Base-by-base conservation (phyloP, 2,113 vertebrate genomes). In the Siniperca knerii region DNA sequence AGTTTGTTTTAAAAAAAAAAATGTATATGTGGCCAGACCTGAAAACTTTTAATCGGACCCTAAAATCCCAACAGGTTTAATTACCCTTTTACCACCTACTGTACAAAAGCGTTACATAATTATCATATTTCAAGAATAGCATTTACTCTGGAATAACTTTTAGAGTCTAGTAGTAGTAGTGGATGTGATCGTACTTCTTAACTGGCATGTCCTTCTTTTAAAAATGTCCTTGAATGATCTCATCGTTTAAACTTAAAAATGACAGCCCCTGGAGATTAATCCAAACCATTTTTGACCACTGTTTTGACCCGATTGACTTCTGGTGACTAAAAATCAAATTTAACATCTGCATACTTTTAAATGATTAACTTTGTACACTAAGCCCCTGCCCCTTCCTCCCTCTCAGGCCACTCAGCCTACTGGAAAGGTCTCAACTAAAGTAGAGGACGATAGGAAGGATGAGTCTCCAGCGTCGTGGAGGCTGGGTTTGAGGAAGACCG, bases 381-480 rank as follows among this genome's bases (percentile, higher is more conserved):
- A 83, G 12, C 20, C 6, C 8, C n/a, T 11, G 23, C 8, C 10
- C 8, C 9, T 1, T 6, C 9, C 9, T 44, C 60, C 25, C 29
- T 12, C 50, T 50, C 91, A 99, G 98, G 96, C 97, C 89, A 91
- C 95, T 84, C 94, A 96, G 85, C 95, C 97, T 70, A 81, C 95
- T 82, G 95, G 92, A 79, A 99, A 98, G 92, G 93, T 96, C 89
- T 97, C 98, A 54, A 81, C 97, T 82, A 99, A 97, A 89, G 82
- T 83, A 94, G 98, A 99, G 85, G 98, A 99, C 69, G 98, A 99
- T 60, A 95, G 97, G 79, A 99, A 98, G 92, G 98, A 99, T 77
- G 98, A 99, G 91, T 99, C 98, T 83, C 98, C 98, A 54, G 96
- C 98, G 6, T 99, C 98, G 0, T 99, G 98, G 98, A 95, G 98